A percentile compares a stretch with the other conserved stretches of the same genome.
phyloP scores from a whole-genome alignment of 2,888 invertebrate genomes.

The Platycheirus albimanus region DNA sequence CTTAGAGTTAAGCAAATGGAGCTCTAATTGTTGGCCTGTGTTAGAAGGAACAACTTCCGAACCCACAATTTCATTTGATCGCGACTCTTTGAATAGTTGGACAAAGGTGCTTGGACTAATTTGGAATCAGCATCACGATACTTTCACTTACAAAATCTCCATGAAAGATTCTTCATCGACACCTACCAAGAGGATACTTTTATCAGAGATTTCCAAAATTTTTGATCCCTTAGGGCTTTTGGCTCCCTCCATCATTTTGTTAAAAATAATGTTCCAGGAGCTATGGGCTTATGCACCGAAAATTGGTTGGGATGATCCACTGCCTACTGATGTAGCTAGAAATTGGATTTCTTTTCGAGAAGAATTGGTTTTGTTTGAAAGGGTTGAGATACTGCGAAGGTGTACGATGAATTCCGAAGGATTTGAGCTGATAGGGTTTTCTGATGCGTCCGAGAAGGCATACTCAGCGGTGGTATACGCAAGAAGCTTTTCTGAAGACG shows the following conservation, averaged over 20 bases:
- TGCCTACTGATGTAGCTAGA: neutral
- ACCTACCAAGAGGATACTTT: constrained; percentile 6
- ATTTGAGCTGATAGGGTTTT: too few relatives aligned
- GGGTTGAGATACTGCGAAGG: neutral
- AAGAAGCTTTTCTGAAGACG: neutral
- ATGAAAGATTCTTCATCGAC: too few relatives aligned
- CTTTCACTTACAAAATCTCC: constrained; percentile 4
- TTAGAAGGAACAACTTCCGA: neutral
- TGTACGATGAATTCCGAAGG: neutral
- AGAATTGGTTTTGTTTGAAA: neutral
- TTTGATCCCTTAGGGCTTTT: neutral
- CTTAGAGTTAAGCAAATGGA: constrained; percentile 5
- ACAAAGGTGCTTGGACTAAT: constrained; percentile 14
- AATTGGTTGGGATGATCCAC: constrained; percentile 6
- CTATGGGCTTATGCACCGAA: neutral
- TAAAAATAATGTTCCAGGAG: neutral
- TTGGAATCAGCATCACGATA: too few relatives aligned
- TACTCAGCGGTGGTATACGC: too few relatives aligned
- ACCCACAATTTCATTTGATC: constrained; percentile 1
- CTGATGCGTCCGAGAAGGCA: too few relatives aligned
- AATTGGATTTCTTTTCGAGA: constrained; percentile 3
- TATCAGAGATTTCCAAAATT: constrained; percentile 25
- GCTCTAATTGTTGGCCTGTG: constrained; percentile 32
- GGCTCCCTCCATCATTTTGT: neutral
- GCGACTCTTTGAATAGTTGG: neutral